Base-by-base conservation (phyloP, 2,888 invertebrate species). In the Hemicrepidius hirtus region DNA sequence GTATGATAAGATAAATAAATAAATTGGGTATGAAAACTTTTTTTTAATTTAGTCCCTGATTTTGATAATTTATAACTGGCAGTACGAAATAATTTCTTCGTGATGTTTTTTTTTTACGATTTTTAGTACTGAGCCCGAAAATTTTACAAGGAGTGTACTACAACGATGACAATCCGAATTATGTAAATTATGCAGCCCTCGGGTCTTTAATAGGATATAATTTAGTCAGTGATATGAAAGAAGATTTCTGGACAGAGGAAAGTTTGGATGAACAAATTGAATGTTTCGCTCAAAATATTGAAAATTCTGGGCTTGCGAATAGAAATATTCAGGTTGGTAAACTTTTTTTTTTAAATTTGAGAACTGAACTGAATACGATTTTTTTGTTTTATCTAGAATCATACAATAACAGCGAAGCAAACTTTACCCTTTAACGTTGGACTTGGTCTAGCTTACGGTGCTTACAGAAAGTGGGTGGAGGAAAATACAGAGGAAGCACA, bases 371-470 rank as follows among this genome's bases (percentile, higher is more conserved):
- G n/a, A n/a, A n/a, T n/a, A n/a, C n/a, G n/a, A n/a, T n/a, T n/a
- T n/a, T n/a, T n/a, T n/a, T n/a, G n/a, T n/a, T n/a, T n/a, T n/a
- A n/a, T n/a, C n/a, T n/a, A n/a, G n/a, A n/a, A n/a, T n/a, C n/a
- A n/a, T n/a, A 24, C 24, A 24, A 24, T 24, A 24, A 24, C 24
- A 24, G 24, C 95, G 84, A 95, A 95, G 12, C 97, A 97, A 85
- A 97, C 96, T 84, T 94, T 97, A 63, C 96, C 97, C 0, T 97
- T 97, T 83, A 96, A 96, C 82, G 95, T 95, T 0, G 97, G 97
- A 0, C 91, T 96, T 74, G 95, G 95, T 82, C 92, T 95, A 81
- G 95, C 97, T 0, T 97, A 96, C 85, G 88, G 90, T 76, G 95
- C 95, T 0, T 95, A 96, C 84, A 88, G 91, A 62, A 89, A 90